Percentiles rank a stretch among this genome's conserved stretches.
Conservation (phyloP, 2,888 invertebrate species). For the Drosophila falleni region DNA sequence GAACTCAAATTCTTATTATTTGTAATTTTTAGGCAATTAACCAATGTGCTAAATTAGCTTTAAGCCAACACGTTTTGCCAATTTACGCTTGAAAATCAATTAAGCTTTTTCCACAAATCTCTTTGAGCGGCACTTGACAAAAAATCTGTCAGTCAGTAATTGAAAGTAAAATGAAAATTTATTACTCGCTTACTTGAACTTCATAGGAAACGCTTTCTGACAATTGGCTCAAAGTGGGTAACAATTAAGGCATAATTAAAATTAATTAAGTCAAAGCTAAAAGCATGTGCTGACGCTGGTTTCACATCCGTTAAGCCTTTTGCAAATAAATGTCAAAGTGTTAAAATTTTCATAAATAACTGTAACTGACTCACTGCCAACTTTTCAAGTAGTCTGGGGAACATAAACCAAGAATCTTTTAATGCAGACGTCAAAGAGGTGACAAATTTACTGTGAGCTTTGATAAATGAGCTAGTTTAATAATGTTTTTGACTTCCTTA, state of each 20-base stretch:
- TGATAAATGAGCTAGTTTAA: conserved; percentile 12
- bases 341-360: not conserved
- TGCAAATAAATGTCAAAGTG: conserved; percentile 32
- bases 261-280: conserved; percentile 48
- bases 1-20: no score
- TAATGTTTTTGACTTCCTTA: no score
- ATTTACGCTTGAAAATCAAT: conserved; percentile 8
- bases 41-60: not conserved
- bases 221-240: conserved; percentile 46
- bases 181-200: conserved; percentile 45
- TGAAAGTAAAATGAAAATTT: conserved; percentile 56
- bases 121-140: not conserved
- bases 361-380: not conserved
- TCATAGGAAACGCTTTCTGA: conserved; percentile 14
- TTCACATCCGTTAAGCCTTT: conserved; percentile 34
- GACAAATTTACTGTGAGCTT: not conserved
- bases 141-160: conserved; percentile 21
- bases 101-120: not conserved
- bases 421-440: not conserved
- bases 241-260: conserved; percentile 59
- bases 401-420: not conserved
- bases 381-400: not conserved
- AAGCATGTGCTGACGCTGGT: not conserved
- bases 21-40: conserved; percentile 10
- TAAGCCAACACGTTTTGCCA: not conserved